Base-by-base conservation (phyloP, 2,113 vertebrate species). In the Spea bombifrons region DNA sequence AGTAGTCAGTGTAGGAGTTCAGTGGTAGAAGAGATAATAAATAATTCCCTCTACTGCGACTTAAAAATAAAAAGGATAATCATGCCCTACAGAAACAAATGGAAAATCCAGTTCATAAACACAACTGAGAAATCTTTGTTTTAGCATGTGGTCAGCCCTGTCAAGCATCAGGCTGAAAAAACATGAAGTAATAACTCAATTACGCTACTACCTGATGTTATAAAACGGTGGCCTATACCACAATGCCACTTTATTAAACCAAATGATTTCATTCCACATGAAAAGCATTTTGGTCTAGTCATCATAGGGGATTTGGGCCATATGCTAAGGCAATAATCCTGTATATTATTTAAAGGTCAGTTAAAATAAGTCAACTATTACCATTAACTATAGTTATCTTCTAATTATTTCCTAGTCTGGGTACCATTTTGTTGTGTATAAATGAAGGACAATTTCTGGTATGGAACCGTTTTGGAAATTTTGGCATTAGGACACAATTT, bases 341-440 rank as follows among this genome's bases (percentile, higher is more conserved):
- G 68, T 30, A 7, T 76, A 57, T 59, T 69, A 68, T 69, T 76
- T 17, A 44, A 59, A 76, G 75, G 75, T 57, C 66, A 76, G 75
- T 30, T 68, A 50, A 69, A 76, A 76, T 57, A 76, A 57, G 44
- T 50, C 43, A 5, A n/a, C 46, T 76, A 69, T 69, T 59, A 76
- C 5, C 15, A 30, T 57, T 69, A 76, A 30, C 64, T 68, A 67
- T 13, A 57, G n/a, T 6, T 59, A 7, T 17, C 66, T 49, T 68
- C 4, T 7, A 59, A 52, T 61, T 50, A 12, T 66, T 76, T 55
- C 8, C 15, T 17, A 69, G 66, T 68, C 66, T 69, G 75, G 75
- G 53, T 70, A 55, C 48, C 13, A 71, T 71, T 76, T 67, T 46
- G 16, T 5, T 64, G 61, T 64, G 13, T 17, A 64, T 64, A 30